Percentiles rank a stretch among this genome's conserved stretches.
These are phyloP conservation scores for Temnothorax ravouxi DNA, from an alignment of 2,888 invertebrate species.

Conservation along the genomic window DNA sequence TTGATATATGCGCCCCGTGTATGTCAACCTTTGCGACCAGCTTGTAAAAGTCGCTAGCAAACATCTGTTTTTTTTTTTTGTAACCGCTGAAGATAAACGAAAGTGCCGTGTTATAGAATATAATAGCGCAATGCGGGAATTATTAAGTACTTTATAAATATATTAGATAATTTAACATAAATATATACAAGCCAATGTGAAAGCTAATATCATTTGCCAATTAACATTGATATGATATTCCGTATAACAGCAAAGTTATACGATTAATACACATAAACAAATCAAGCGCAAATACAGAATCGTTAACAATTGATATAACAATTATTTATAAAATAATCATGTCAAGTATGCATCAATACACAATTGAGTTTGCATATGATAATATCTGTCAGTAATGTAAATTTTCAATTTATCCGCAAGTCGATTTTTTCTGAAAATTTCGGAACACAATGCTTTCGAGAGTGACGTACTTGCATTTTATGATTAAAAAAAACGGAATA, in stretches of 20 bases:
- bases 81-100: neutral
- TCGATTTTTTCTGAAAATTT: neutral
- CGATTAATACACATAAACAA: conserved; percentile 26
- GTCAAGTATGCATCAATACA: conserved; percentile 13
- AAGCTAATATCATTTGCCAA: conserved; percentile 32
- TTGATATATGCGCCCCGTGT: neutral
- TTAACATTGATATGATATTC: conserved; percentile 23
- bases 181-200: conserved; percentile 4
- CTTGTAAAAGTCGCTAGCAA: conserved; percentile 38
- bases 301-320: conserved; percentile 22
- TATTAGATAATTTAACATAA: conserved; percentile 10
- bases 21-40: conserved; percentile 28
- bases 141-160: conserved; percentile 15
- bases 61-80: conserved; percentile 46
- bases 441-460: neutral
- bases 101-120: neutral
- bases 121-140: neutral
- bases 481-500: conserved; percentile 15
- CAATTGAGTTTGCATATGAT: conserved; percentile 12
- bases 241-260: conserved; percentile 20
- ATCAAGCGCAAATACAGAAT: neutral
- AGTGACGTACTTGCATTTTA: conserved; percentile 18
- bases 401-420: conserved; percentile 6
- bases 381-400: conserved; percentile 3
- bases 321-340: conserved; percentile 28